Conservation (phyloP, 2,888 invertebrate species). For the Eubasilissa splendida region DNA sequence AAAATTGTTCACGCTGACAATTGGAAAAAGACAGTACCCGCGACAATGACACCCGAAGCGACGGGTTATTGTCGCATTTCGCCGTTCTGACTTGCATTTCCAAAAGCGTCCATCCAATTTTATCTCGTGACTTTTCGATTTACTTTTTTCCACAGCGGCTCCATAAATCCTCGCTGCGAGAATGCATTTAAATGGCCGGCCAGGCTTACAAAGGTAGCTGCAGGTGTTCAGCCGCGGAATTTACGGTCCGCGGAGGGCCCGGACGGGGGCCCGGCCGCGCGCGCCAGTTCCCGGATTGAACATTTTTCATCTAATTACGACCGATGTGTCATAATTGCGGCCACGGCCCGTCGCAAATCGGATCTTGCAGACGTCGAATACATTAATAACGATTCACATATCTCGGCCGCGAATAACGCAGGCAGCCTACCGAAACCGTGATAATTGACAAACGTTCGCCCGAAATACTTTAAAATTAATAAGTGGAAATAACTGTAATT, state of each 20-base stretch:
- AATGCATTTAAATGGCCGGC: slow-evolving; percentile 44
- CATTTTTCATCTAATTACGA: slow-evolving; percentile 53
- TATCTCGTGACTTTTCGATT: slow-evolving; percentile 30
- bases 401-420: slow-evolving; percentile 29
- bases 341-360: slow-evolving; percentile 22
- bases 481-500: slow-evolving; percentile 42
- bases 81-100: slow-evolving; percentile 2
- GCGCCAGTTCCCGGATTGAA: slow-evolving; percentile 19
- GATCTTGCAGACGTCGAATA: background rate
- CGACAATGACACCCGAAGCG: background rate
- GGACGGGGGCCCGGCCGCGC: background rate
- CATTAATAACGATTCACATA: slow-evolving; percentile 26
- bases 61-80: background rate
- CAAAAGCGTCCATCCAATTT: slow-evolving; percentile 34
- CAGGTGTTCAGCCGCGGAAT: slow-evolving; percentile 42
- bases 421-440: slow-evolving; percentile 31
- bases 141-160: slow-evolving; percentile 41
- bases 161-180: slow-evolving; percentile 50
- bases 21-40: no score
- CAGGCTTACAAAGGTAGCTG: slow-evolving; percentile 10
- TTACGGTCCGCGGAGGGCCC: slow-evolving; percentile 26
- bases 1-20: no score
- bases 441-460: slow-evolving; percentile 45
- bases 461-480: slow-evolving; percentile 37
- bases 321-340: slow-evolving; percentile 47